These are phyloP conservation scores for Pedicia rivosa DNA, from an alignment of 2,888 invertebrate genomes.

Conservation along the genomic window DNA sequence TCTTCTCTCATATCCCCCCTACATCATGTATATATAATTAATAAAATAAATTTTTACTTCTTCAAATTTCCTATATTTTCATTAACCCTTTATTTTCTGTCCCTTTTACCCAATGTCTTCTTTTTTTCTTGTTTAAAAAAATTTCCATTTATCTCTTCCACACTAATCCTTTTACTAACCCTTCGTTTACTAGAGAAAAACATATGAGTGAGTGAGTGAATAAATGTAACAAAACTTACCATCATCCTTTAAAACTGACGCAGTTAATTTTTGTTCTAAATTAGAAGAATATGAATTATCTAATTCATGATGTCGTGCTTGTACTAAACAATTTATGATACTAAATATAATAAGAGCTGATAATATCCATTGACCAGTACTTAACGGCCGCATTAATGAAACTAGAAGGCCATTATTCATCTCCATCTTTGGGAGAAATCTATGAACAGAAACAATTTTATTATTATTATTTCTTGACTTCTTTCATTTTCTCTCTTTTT, in stretches of 20 bases:
- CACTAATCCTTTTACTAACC: too few species aligned
- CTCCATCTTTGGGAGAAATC: constrained; percentile 15
- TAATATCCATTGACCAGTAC: constrained; percentile 9
- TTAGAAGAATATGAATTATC: constrained; percentile 2
- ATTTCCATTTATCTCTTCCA: too few species aligned
- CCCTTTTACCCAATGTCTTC: too few species aligned
- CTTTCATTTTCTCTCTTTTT: neutral
- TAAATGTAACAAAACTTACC: constrained; percentile 2
- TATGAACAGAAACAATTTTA: constrained; percentile 1
- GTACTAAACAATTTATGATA: constrained; percentile 6
- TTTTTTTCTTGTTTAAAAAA: too few species aligned
- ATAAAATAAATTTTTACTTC: too few species aligned
- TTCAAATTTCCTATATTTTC: too few species aligned
- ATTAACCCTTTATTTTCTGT: too few species aligned
- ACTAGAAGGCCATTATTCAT: constrained; percentile 11
- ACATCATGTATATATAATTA: too few species aligned
- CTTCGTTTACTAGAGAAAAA: too few species aligned
- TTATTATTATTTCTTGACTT: neutral
- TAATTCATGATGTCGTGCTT: constrained; percentile 7
- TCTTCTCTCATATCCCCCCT: too few species aligned
- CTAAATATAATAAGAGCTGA: constrained; percentile 3
- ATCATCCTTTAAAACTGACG: constrained; percentile 2
- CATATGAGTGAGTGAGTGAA: too few species aligned
- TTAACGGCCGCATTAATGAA: constrained; percentile 11
- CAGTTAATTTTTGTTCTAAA: constrained; percentile 4